A percentile compares a stretch with the other conserved stretches of the same genome.
Conservation (phyloP, 2,113 vertebrate species). For the Tiliqua scincoides region DNA sequence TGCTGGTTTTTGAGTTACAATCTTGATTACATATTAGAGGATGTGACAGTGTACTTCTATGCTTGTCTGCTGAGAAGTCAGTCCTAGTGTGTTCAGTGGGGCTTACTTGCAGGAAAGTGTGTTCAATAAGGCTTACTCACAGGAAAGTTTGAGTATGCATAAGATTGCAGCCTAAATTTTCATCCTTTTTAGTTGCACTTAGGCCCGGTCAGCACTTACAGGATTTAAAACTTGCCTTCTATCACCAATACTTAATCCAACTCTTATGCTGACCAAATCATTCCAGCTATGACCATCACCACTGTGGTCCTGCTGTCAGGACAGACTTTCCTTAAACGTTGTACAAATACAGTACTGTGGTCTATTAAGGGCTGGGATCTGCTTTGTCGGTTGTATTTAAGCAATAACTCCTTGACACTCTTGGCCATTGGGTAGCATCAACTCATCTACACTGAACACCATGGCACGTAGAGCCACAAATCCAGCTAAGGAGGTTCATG, state of each 20-base stretch:
- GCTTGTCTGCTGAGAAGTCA: no score
- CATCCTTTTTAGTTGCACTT: neutral
- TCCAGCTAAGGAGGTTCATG: neutral
- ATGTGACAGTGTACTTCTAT: no score
- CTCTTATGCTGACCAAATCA: neutral
- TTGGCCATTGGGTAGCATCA: neutral
- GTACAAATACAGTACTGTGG: neutral
- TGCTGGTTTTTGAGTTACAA: conserved; percentile 19
- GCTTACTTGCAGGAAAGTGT: no score
- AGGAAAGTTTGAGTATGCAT: neutral
- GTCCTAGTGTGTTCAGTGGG: no score
- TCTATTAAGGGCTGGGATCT: neutral
- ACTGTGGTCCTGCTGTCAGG: neutral
- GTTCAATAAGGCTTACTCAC: no score
- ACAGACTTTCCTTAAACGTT: conserved; percentile 9
- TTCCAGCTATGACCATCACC: neutral
- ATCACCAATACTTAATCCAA: neutral
- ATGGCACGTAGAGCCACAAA: neutral
- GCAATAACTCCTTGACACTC: neutral
- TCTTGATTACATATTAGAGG: no score
- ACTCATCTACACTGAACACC: neutral
- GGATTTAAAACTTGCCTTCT: conserved; percentile 2
- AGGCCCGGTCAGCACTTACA: conserved; percentile 26
- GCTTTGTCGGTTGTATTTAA: conserved; percentile 36
- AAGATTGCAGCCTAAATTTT: conserved; percentile 17